phyloP scores from a whole-genome alignment of 2,113 vertebrate species.

The Dicrurus megarhynchus region DNA sequence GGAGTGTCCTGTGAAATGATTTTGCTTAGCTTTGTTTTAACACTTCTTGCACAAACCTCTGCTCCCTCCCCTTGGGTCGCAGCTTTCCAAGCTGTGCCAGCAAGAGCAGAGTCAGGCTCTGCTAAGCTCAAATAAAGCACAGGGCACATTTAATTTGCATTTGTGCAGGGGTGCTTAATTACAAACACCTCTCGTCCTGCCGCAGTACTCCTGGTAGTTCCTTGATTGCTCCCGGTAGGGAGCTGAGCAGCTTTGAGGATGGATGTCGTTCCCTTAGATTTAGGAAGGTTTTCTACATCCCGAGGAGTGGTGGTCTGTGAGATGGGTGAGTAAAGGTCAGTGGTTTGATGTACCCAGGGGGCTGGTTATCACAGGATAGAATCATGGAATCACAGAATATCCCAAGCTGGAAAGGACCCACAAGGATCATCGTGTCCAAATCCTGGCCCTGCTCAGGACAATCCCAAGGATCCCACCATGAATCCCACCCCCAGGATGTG shows the following conservation, averaged over 20 bases:
- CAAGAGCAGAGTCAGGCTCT: not conserved
- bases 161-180: not conserved
- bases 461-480: not conserved
- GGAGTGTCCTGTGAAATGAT: not conserved
- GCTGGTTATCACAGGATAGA: not conserved
- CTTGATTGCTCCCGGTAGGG: not conserved
- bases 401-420: rapidly evolving
- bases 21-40: not conserved
- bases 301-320: not conserved
- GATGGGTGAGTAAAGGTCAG: not conserved
- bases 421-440: not conserved
- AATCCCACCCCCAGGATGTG: not conserved
- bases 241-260: not conserved
- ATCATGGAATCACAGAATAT: not conserved
- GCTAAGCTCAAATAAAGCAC: not conserved
- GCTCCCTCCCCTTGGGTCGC: not conserved
- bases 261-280: not conserved
- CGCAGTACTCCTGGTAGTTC: rapidly evolving
- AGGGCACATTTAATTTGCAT: not conserved
- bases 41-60: not conserved
- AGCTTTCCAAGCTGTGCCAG: not conserved
- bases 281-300: not conserved
- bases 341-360: not conserved
- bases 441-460: not conserved
- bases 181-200: not conserved